A percentile compares a stretch with the other conserved stretches of the same genome.
Evolutionary conservation across 1,140 invertebrate genomes (phyloP).

Genomic region (Hermatobates lingyangjiaoensis): DNA sequence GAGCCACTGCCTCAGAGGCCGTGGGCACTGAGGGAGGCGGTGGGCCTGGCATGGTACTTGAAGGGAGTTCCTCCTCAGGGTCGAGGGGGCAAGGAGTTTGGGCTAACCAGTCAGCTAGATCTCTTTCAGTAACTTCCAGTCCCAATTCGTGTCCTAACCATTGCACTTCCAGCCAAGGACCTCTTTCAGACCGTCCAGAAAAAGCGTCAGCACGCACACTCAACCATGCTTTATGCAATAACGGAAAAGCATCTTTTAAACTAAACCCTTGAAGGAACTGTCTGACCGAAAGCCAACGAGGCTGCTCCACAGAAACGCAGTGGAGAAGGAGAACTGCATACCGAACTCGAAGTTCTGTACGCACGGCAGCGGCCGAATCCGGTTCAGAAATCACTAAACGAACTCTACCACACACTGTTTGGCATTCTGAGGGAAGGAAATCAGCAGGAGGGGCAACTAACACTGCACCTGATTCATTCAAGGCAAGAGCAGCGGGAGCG

Average conservation of each 20-base stretch:
- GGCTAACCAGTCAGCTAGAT: slow-evolving; percentile 25
- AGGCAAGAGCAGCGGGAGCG: slow-evolving; percentile 27
- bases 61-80: slow-evolving; percentile 16
- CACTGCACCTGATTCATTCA: slow-evolving; percentile 27
- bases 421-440: slow-evolving; percentile 25
- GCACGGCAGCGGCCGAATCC: slow-evolving; percentile 22
- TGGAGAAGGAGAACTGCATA: slow-evolving; percentile 24
- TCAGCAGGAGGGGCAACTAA: slow-evolving; percentile 26
- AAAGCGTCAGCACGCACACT: slow-evolving; percentile 22
- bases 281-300: slow-evolving; percentile 15
- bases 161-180: slow-evolving; percentile 24
- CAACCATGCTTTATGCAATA: slow-evolving; percentile 30
- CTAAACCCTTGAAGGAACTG: slow-evolving; percentile 24
- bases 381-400: slow-evolving; percentile 20
- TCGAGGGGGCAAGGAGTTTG: slow-evolving; percentile 15
- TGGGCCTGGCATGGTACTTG: slow-evolving; percentile 9
- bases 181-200: slow-evolving; percentile 12
- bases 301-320: slow-evolving; percentile 14
- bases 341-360: slow-evolving; percentile 25
- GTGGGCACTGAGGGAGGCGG: slow-evolving; percentile 18
- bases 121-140: slow-evolving; percentile 24
- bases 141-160: slow-evolving; percentile 25
- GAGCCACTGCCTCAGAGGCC: slow-evolving; percentile 25
- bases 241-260: slow-evolving; percentile 30
- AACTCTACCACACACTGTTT: slow-evolving; percentile 25